These are phyloP conservation scores for Adelosebastes latens DNA, from an alignment of 2,797 vertebrate genomes.

Conservation along the genomic window DNA sequence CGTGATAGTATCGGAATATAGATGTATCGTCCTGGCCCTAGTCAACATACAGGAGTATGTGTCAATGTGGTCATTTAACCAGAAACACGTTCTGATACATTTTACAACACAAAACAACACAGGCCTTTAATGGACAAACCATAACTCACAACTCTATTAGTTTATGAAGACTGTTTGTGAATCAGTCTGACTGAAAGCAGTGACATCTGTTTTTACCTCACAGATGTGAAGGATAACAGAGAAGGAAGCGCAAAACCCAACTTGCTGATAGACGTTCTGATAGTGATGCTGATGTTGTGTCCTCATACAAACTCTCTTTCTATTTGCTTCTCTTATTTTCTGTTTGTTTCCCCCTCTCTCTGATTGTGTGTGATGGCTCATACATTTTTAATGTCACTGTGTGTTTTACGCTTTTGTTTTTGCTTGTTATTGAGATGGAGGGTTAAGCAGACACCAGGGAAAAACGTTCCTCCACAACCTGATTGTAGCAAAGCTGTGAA, in stretches of 20 bases:
- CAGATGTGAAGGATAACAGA: slow-evolving; percentile 19
- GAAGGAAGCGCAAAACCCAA: slow-evolving; percentile 10
- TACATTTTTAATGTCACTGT: slow-evolving; percentile 54
- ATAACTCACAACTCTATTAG: neutral
- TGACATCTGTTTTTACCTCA: neutral
- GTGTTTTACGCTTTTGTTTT: slow-evolving; percentile 54
- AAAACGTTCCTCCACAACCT: neutral
- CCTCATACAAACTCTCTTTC: neutral
- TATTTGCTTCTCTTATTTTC: neutral
- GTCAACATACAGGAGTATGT: neutral
- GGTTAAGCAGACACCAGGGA: slow-evolving; percentile 6
- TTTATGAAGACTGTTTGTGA: neutral
- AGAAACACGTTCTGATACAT: no score
- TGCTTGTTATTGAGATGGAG: slow-evolving; percentile 26
- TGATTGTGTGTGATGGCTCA: slow-evolving; percentile 4
- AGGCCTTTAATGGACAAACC: neutral
- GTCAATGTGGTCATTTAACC: neutral
- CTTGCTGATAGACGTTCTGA: slow-evolving; percentile 29
- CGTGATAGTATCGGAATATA: no score
- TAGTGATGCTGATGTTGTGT: neutral
- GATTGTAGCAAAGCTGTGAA: neutral
- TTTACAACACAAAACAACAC: neutral
- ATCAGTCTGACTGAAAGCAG: neutral
- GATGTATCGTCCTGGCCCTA: no score
- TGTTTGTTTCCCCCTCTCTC: neutral